Conservation (phyloP, 2,888 invertebrate genomes). For the Chymomyza fuscimana region DNA sequence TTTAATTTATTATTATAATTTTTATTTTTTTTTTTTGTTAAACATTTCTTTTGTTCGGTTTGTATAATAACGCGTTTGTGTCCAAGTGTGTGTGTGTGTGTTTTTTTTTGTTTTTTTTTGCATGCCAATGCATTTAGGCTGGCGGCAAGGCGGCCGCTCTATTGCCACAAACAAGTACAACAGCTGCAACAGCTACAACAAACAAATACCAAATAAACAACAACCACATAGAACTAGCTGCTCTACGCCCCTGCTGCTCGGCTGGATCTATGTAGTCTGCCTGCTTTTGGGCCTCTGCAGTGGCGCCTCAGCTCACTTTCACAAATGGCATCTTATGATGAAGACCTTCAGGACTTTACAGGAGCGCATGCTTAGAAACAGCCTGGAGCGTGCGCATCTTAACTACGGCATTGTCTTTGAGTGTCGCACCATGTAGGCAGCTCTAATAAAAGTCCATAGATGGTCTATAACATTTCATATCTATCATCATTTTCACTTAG, state of each 20-base stretch:
- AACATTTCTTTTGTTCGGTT: background rate
- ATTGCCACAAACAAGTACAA: background rate
- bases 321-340: conserved; percentile 63
- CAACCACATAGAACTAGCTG: background rate
- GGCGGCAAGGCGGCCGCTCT: conserved; percentile 22
- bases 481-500: conserved; percentile 37
- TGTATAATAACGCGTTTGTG: background rate
- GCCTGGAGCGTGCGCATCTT: conserved; percentile 68
- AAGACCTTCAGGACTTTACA: conserved; percentile 67
- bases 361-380: conserved; percentile 70
- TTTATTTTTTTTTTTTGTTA: background rate
- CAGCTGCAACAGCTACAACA: conserved; percentile 13
- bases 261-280: conserved; percentile 9
- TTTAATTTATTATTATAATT: conserved; percentile 5
- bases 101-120: conserved; percentile 10
- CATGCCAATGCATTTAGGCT: conserved; percentile 41
- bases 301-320: conserved; percentile 17
- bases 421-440: conserved; percentile 74
- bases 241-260: background rate
- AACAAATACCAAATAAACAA: background rate
- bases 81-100: conserved; percentile 8
- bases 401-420: conserved; percentile 74
- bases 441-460: background rate
- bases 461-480: background rate
- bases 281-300: conserved; percentile 27